Evolutionary conservation across 2,888 invertebrate species (phyloP), one percentile per base, ranked within the genome.

Genomic region (Dorcus parallelipipedus): DNA sequence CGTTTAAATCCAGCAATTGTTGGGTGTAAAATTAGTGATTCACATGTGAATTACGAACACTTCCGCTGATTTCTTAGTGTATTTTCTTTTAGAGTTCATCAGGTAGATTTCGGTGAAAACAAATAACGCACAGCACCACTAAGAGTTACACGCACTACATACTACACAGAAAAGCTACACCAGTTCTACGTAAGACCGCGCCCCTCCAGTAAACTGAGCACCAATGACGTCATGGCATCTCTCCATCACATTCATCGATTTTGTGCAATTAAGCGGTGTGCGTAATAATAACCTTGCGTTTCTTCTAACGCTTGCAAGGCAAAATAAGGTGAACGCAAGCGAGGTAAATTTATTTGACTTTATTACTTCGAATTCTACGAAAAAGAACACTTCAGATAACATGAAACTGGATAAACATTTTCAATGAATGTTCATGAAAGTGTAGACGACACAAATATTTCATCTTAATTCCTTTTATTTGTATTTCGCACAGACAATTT

Each of bases 201-300:
- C 73, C 73, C 73, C 73, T 68, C 72, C 69, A 70, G 66, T 63
- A 43, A 53, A 56, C 66, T 76, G 77, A 76, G 76, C 77, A 77
- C 77, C 77, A 77, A 69, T 78, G 77, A 78, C 77, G 77, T 78
- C 77, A 77, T 68, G 70, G 73, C 72, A 73, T 74, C 74, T 71
- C 69, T 68, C 62, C 64, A 69, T 66, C 64, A 64, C 69, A 68
- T 68, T 57, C 62, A 73, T 75, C 74, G 75, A 74, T 74, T 73
- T 72, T 73, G 20, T 38, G 45, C 55, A 55, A 51, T 59, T 55
- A 58, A 33, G 26, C 26, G 26, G 26, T 33, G 26, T 33, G 26
- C 26, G 26, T 33, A 33, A 33, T 33, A 33, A 33, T 33, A 33
- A 33, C 26, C 26, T 33, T 33, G 26, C 6, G 26, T 33, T 33